Percentiles rank a stretch among this genome's conserved stretches.
Evolutionary conservation across 2,797 vertebrate genomes (phyloP).

Genomic region (Siniperca undulata): DNA sequence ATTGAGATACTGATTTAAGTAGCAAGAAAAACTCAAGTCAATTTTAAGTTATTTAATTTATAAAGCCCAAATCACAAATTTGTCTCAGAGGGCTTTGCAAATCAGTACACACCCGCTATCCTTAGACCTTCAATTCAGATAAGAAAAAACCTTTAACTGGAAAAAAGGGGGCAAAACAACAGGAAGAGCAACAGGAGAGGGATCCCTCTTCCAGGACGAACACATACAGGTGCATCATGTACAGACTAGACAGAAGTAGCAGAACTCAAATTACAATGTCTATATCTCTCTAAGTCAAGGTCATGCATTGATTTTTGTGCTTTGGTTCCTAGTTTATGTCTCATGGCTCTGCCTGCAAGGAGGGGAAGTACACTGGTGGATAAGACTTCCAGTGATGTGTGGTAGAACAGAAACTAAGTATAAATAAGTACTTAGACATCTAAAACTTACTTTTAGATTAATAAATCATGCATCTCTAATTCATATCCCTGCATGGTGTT

Average conservation of each 20-base stretch:
- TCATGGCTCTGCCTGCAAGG: neutral
- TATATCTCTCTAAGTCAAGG: slow-evolving; percentile 12
- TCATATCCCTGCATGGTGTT: neutral
- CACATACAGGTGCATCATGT: neutral
- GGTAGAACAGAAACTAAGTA: neutral
- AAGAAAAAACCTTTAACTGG: neutral
- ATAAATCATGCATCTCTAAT: neutral
- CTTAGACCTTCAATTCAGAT: neutral
- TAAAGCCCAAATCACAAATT: neutral
- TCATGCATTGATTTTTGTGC: neutral
- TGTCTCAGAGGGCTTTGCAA: neutral
- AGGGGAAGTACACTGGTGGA: neutral
- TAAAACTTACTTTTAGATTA: neutral
- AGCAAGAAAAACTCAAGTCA: neutral
- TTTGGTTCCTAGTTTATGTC: neutral
- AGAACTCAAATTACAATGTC: neutral
- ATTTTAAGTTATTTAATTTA: neutral
- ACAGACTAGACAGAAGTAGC: neutral
- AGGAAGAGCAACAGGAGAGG: neutral
- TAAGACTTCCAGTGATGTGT: neutral
- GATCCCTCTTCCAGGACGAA: neutral
- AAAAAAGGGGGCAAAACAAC: no score
- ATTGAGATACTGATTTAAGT: neutral
- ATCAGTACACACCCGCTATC: neutral
- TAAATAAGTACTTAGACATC: neutral